Conservation (phyloP, 2,113 vertebrate genomes). For the Dinomys branickii region DNA sequence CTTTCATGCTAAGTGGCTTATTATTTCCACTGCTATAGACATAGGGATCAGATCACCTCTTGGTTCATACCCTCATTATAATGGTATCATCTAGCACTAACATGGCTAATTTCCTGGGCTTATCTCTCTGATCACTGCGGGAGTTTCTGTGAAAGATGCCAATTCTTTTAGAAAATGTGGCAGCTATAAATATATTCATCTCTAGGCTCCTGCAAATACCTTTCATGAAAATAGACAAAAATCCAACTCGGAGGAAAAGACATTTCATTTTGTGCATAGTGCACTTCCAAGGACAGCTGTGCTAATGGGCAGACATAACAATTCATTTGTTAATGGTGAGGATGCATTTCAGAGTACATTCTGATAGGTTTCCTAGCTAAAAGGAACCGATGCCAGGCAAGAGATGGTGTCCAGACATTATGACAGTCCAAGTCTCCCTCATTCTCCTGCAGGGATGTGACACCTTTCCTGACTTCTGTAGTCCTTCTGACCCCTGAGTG, state of each 20-base stretch:
- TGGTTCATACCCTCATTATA: slow-evolving; percentile 25
- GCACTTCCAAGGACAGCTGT: neutral
- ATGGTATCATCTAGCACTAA: slow-evolving; percentile 37
- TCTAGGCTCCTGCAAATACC: neutral
- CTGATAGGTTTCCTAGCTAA: neutral
- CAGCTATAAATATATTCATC: slow-evolving; percentile 54
- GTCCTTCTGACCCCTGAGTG: neutral
- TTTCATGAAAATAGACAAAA: slow-evolving; percentile 53
- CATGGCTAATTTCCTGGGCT: neutral
- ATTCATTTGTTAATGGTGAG: neutral
- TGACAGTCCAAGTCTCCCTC: neutral
- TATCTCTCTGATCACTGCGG: neutral
- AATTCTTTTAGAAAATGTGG: slow-evolving; percentile 59
- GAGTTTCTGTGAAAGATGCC: slow-evolving; percentile 39
- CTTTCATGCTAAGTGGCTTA: slow-evolving; percentile 67
- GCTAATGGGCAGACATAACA: neutral
- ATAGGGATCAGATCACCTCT: slow-evolving; percentile 18
- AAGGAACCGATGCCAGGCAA: neutral
- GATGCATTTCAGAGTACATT: neutral
- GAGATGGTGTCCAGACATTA: neutral
- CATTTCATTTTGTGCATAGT: neutral
- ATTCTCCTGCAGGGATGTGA: neutral
- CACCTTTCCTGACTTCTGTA: neutral
- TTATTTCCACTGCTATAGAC: slow-evolving; percentile 60
- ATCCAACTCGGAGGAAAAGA: slow-evolving; percentile 19